These are phyloP conservation scores for Potamilus streckersoni DNA, from an alignment of 1,140 invertebrate genomes.

Conservation along the genomic window DNA sequence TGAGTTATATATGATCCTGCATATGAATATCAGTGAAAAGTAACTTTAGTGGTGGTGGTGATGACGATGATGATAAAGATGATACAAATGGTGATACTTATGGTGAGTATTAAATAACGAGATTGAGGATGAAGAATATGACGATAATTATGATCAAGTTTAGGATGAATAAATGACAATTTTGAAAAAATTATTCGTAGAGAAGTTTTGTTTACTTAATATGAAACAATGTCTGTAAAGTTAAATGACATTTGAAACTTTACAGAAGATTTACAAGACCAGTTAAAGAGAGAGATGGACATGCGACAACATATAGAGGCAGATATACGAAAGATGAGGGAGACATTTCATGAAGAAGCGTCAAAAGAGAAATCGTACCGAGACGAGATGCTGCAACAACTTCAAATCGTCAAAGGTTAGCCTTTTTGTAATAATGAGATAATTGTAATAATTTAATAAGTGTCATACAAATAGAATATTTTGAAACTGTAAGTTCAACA, in stretches of 20 bases:
- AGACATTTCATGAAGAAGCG: conserved; percentile 64
- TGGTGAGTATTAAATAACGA: conserved; percentile 24
- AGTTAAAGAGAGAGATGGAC: conserved; percentile 46
- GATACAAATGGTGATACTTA: conserved; percentile 14
- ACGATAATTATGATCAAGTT: not conserved
- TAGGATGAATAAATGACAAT: too few species aligned
- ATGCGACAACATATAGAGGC: conserved; percentile 48
- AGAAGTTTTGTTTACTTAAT: too few species aligned
- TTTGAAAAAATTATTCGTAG: too few species aligned
- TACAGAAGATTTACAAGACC: conserved; percentile 49
- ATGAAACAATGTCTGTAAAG: too few species aligned
- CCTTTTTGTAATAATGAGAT: not conserved
- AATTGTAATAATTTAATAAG: not conserved
- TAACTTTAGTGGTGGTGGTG: not conserved
- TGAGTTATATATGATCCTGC: too few species aligned
- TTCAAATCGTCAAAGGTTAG: conserved; percentile 65
- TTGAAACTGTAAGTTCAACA: not conserved
- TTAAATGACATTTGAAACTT: not conserved
- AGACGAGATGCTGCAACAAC: conserved; percentile 65
- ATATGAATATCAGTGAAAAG: not conserved
- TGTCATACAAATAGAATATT: not conserved
- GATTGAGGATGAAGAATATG: conserved; percentile 18
- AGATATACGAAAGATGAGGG: conserved; percentile 50
- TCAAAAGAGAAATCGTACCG: conserved; percentile 62
- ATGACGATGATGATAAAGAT: conserved; percentile 11